Evolutionary conservation across 2,888 invertebrate genomes (phyloP).

Genomic region (Tricholauxania praeusta): DNA sequence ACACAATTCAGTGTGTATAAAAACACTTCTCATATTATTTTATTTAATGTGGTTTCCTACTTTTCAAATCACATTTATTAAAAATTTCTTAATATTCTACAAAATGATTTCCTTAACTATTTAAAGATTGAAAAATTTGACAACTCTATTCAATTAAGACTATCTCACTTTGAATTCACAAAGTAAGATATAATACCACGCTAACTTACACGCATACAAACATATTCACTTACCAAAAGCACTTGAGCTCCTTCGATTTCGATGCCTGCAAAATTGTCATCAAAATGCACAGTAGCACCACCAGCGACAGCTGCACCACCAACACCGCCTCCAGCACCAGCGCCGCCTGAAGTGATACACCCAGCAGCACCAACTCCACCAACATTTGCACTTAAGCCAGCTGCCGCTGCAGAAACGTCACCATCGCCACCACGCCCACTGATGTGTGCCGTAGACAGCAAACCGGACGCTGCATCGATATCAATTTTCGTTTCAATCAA

Average conservation of each 20-base stretch:
- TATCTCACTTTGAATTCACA: background rate
- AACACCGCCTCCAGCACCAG: conserved; percentile 2
- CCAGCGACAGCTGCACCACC: conserved; percentile 8
- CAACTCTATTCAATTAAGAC: too few species aligned
- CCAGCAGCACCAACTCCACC: conserved; percentile 1
- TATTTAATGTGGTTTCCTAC: too few species aligned
- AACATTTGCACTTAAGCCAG: background rate
- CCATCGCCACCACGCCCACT: conserved; percentile 17
- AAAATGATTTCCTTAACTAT: too few species aligned
- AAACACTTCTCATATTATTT: too few species aligned
- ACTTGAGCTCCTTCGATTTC: conserved; percentile 19
- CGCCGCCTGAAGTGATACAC: background rate
- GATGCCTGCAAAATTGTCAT: conserved; percentile 21
- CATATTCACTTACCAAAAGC: conserved; percentile 34
- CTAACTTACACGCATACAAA: background rate
- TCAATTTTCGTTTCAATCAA: conserved; percentile 66
- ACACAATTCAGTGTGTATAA: too few species aligned
- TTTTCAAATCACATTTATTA: too few species aligned
- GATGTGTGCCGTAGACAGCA: conserved; percentile 33
- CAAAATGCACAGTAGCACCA: conserved; percentile 1
- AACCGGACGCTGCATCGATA: conserved; percentile 18
- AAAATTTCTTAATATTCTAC: too few species aligned
- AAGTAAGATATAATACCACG: too few species aligned
- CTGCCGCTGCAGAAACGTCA: background rate
- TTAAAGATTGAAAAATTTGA: too few species aligned